phyloP scores from a whole-genome alignment of 2,797 vertebrate species.

The Pyrrhura leucotis region DNA sequence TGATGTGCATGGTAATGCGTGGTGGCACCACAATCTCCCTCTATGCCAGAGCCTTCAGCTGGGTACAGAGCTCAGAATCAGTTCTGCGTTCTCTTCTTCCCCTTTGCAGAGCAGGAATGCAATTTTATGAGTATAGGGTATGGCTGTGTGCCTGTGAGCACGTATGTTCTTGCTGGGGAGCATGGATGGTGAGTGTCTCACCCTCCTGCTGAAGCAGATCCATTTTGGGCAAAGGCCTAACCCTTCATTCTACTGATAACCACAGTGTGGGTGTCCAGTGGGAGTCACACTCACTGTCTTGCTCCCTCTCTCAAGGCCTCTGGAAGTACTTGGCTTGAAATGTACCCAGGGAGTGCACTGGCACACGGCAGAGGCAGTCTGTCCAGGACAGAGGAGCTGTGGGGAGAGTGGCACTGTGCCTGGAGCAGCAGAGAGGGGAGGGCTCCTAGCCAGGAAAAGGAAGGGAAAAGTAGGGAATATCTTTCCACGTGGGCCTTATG shows the following conservation, averaged over 20 bases:
- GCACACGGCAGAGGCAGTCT: not conserved
- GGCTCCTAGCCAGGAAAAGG: not conserved
- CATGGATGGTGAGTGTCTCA: not conserved
- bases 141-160: accelerated
- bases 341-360: not conserved
- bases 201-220: not conserved
- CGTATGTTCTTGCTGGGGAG: accelerated
- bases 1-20: not conserved
- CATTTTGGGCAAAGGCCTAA: not conserved
- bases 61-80: not conserved
- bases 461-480: not conserved
- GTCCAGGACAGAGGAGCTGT: not conserved
- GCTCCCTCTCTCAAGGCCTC: not conserved
- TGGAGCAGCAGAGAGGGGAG: not conserved
- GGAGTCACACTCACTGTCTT: not conserved
- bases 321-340: not conserved
- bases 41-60: not conserved
- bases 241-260: not conserved
- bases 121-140: not conserved
- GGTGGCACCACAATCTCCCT: not conserved
- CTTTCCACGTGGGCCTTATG: accelerated
- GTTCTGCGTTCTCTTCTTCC: not conserved
- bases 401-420: not conserved
- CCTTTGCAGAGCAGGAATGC: not conserved
- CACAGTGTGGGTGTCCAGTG: accelerated